Percentiles rank a stretch among this genome's conserved stretches.
Conservation (phyloP, 2,888 invertebrate species). For the Thymelicus sylvestris region DNA sequence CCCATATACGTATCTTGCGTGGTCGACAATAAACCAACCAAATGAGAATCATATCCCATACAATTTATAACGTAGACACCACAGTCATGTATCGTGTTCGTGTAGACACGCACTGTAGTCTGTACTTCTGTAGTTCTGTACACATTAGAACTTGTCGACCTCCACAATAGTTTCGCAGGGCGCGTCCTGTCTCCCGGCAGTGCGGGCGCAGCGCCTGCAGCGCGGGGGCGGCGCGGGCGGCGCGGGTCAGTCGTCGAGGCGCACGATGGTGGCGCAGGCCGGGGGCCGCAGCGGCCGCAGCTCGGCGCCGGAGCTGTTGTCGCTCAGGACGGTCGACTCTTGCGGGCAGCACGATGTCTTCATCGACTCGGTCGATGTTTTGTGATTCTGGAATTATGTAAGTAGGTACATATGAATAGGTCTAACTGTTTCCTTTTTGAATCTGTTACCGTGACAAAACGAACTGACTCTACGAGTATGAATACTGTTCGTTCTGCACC, state of each 20-base stretch:
- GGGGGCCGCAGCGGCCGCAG: constrained; percentile 61
- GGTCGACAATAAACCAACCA: too few species aligned
- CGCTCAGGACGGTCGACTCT: constrained; percentile 70
- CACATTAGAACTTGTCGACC: neutral
- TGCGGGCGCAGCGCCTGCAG: constrained; percentile 1
- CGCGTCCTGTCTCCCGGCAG: neutral
- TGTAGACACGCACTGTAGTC: neutral
- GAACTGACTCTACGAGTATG: too few species aligned
- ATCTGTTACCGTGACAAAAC: too few species aligned
- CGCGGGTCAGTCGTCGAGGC: constrained; percentile 53
- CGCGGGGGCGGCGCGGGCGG: constrained; percentile 8
- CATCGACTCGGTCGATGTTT: constrained; percentile 73
- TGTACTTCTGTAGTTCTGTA: neutral
- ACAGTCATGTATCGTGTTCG: too few species aligned
- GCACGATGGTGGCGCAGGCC: constrained; percentile 45
- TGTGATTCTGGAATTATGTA: constrained; percentile 63
- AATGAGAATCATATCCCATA: too few species aligned
- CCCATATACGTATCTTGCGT: too few species aligned
- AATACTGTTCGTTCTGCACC: too few species aligned
- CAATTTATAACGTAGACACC: too few species aligned
- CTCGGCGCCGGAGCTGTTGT: constrained; percentile 72
- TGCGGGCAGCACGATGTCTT: constrained; percentile 77
- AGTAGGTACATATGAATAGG: too few species aligned
- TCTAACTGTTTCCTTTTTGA: too few species aligned
- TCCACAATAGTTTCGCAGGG: constrained; percentile 10